These are phyloP conservation scores for Thripadectes ignobilis DNA, from an alignment of 2,797 vertebrate species.

Conservation along the genomic window DNA sequence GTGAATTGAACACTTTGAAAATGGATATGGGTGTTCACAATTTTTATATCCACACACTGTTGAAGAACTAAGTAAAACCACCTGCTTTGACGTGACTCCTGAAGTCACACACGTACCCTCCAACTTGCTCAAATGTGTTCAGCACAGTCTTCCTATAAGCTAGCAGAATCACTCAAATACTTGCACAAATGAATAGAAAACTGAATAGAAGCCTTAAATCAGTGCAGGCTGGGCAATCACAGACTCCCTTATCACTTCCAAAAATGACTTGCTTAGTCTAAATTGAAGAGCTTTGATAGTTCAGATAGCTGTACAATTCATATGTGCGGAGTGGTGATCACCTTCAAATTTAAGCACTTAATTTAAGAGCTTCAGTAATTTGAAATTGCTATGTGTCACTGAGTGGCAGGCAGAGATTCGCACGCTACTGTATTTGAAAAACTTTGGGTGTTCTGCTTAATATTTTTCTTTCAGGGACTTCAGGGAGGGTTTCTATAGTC, in stretches of 20 bases:
- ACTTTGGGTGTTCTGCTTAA: slow-evolving; percentile 53
- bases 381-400: slow-evolving; percentile 75
- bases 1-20: slow-evolving; percentile 49
- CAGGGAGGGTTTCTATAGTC: slow-evolving; percentile 8
- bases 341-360: slow-evolving; percentile 77
- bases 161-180: slow-evolving; percentile 6
- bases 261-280: slow-evolving; percentile 77
- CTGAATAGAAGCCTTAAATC: slow-evolving; percentile 68
- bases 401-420: slow-evolving; percentile 65
- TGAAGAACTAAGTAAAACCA: neutral
- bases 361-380: slow-evolving; percentile 79
- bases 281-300: slow-evolving; percentile 71
- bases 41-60: slow-evolving; percentile 19
- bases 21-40: slow-evolving; percentile 5
- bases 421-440: slow-evolving; percentile 68
- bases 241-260: slow-evolving; percentile 67
- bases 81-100: slow-evolving; percentile 20
- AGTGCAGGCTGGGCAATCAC: slow-evolving; percentile 69
- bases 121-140: slow-evolving; percentile 7
- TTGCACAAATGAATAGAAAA: slow-evolving; percentile 56
- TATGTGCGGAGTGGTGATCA: slow-evolving; percentile 73
- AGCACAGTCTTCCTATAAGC: slow-evolving; percentile 30
- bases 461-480: slow-evolving; percentile 51
- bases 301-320: slow-evolving; percentile 69
- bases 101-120: neutral